Percentiles rank a stretch among this genome's conserved stretches.
Conservation (phyloP, 2,113 vertebrate species). For the Tetrao urogallus region DNA sequence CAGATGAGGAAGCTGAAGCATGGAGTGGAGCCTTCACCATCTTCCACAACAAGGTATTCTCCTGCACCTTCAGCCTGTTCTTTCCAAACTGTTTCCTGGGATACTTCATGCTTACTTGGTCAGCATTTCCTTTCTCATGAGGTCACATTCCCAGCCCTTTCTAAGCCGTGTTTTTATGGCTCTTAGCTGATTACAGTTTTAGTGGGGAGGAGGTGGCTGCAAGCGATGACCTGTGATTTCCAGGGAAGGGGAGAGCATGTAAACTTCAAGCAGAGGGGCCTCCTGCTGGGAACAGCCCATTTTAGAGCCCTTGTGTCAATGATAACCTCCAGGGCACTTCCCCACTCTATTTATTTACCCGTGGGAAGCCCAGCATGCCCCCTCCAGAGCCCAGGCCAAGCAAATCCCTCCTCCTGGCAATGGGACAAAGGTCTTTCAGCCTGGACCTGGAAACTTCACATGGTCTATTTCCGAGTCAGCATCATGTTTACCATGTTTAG, state of each 20-base stretch:
- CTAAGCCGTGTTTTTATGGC: slow-evolving; percentile 51
- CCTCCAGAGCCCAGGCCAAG: not conserved
- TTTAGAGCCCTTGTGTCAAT: slow-evolving; percentile 71
- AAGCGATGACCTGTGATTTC: slow-evolving; percentile 60
- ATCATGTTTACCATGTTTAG: not conserved
- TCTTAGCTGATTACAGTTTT: slow-evolving; percentile 49
- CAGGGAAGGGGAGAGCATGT: slow-evolving; percentile 29
- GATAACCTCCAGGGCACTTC: slow-evolving; percentile 25
- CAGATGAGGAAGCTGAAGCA: not conserved
- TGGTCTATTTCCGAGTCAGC: not conserved
- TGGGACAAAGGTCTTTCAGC: not conserved
- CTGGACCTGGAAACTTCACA: not conserved
- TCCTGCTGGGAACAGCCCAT: slow-evolving; percentile 34
- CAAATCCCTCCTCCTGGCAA: not conserved
- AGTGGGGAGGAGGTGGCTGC: slow-evolving; percentile 37
- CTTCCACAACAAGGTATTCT: not conserved
- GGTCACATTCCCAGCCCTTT: slow-evolving; percentile 13
- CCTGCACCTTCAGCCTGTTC: not conserved
- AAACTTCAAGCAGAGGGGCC: slow-evolving; percentile 42
- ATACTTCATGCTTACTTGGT: not conserved
- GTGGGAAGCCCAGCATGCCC: not conserved
- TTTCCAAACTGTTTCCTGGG: not conserved
- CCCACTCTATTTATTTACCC: slow-evolving; percentile 65
- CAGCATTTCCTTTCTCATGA: not conserved
- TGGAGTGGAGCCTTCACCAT: not conserved